Percentiles rank a stretch among this genome's conserved stretches.
Conservation (phyloP, 2,113 vertebrate genomes). For the Cryptotis parvus region DNA sequence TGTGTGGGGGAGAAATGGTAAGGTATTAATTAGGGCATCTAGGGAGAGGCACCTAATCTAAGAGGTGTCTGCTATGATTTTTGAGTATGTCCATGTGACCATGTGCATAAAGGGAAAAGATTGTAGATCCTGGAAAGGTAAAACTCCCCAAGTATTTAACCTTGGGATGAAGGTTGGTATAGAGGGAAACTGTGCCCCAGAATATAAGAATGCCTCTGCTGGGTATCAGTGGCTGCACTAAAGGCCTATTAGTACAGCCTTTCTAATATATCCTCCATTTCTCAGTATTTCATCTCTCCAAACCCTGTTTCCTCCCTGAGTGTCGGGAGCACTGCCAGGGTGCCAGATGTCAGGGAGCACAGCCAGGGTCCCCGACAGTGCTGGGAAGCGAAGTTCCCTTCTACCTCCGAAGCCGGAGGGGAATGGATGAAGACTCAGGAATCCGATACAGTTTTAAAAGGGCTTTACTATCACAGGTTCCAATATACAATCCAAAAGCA, state of each 20-base stretch:
- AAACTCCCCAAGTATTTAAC: not conserved
- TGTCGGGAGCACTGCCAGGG: too few species aligned
- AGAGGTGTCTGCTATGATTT: not conserved
- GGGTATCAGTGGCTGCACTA: too few species aligned
- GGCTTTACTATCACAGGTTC: too few species aligned
- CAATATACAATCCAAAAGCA: too few species aligned
- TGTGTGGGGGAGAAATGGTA: not conserved
- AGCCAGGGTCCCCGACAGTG: too few species aligned
- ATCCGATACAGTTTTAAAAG: too few species aligned
- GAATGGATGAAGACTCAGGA: too few species aligned
- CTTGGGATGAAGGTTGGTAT: not conserved
- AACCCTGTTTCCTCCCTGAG: not conserved
- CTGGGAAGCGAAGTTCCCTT: too few species aligned
- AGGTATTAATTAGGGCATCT: not conserved
- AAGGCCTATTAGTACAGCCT: too few species aligned
- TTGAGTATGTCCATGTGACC: not conserved
- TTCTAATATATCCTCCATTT: not conserved
- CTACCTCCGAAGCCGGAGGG: too few species aligned
- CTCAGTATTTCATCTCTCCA: not conserved
- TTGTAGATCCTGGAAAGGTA: not conserved
- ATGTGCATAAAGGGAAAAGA: not conserved
- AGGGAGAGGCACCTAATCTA: not conserved
- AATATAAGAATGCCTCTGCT: rapidly evolving
- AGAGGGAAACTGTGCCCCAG: not conserved
- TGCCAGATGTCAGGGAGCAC: too few species aligned